Base-by-base conservation (phyloP, 2,797 vertebrate genomes). In the Acanthurus leucopareius region DNA sequence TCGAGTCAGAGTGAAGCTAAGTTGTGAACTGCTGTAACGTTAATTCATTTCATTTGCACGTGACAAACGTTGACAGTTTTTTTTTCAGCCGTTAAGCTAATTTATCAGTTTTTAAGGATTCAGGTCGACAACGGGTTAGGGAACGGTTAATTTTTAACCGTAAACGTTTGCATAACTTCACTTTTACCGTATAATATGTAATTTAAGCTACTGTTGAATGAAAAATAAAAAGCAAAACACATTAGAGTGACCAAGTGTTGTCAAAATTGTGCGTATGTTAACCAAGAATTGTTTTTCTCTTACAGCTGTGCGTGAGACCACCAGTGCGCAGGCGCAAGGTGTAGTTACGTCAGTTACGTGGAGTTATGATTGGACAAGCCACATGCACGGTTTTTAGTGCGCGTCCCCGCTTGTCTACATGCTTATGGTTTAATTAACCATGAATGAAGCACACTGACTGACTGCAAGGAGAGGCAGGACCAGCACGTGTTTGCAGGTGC, bases 291-390 rank as follows among this genome's bases (percentile, higher is more conserved):
- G 35, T 67, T 32, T 47, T 1, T 1, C 38, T 9, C 1, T 3
- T 47, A 17, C 62, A 75, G 66, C 63, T 20, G 59, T 15, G 3
- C 2, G 51, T 17, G 25, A 25, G 59, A 22, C 2, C 2, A 7
- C 19, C 20, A 51, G 1, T 60, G 80, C 82, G 76, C 87, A 91
- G 0, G 82, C 82, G 82, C 69, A 0, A 2, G 28, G 44, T 17
- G 40, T 1, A 17, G 49, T 3, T 7, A 38, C 52, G 71, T 81
- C 51, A 67, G 2, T 47, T 2, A 35, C 42, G 16, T 20, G 20
- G 19, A 19, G 48, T 51, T 16, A 15, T 59, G 16, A 19, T 22
- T 6, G 52, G 44, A 52, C 8, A 45, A 47, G 9, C 19, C 45
- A 38, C 53, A 2, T 56, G 42, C 53, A 48, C 25, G 4, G 44